Conservation (phyloP, 1,140 invertebrate genomes). For the Idris sp. region DNA sequence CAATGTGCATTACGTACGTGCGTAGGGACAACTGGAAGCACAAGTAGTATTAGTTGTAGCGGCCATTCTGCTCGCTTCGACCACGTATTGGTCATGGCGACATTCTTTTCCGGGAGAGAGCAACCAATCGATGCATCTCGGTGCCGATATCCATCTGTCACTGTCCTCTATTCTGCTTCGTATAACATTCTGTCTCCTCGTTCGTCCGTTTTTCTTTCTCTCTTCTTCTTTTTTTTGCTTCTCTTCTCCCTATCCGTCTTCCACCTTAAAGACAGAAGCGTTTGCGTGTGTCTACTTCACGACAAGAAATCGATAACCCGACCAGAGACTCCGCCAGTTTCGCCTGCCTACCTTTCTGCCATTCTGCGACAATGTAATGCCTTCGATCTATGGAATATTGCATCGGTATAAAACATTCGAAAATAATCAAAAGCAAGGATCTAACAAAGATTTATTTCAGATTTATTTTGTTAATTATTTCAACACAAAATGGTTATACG, state of each 20-base stretch:
- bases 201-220: conserved; percentile 49
- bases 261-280: conserved; percentile 57
- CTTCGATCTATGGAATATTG: conserved; percentile 33
- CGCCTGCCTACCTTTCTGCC: conserved; percentile 46
- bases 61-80: conserved; percentile 74
- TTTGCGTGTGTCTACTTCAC: conserved; percentile 57
- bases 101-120: conserved; percentile 77
- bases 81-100: conserved; percentile 75
- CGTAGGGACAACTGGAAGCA: conserved; percentile 51
- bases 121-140: conserved; percentile 78
- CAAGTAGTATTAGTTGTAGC: conserved; percentile 67
- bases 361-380: conserved; percentile 40
- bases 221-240: conserved; percentile 42
- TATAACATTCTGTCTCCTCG: conserved; percentile 62
- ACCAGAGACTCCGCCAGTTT: conserved; percentile 42
- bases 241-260: conserved; percentile 53
- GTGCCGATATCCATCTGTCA: conserved; percentile 78
- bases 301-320: conserved; percentile 63
- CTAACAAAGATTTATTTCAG: no score
- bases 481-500: no score
- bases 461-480: no score
- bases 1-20: conserved; percentile 54
- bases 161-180: conserved; percentile 71
- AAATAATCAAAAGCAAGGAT: conserved; percentile 39
- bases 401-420: conserved; percentile 23